Evolutionary conservation across 2,888 invertebrate genomes (phyloP).

Genomic region (Protophormia terraenovae): DNA sequence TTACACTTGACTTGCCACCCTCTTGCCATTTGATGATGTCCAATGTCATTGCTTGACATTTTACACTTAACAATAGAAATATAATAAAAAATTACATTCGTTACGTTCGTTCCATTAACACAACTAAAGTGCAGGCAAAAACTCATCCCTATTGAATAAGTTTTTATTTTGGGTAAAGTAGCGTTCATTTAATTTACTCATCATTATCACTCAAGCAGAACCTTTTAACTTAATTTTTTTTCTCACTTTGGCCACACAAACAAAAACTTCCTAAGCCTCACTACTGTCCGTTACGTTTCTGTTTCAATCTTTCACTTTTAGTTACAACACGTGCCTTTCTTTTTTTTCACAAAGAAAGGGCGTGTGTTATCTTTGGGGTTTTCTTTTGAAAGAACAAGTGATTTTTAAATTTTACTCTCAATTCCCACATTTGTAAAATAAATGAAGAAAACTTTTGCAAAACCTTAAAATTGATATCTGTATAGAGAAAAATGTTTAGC

Average conservation of each 20-base stretch:
- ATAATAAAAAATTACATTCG: slow-evolving; percentile 45
- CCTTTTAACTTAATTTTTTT: slow-evolving; percentile 44
- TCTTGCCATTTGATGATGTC: too few relatives aligned
- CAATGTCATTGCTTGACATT: slow-evolving; percentile 26
- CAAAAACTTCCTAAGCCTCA: too few relatives aligned
- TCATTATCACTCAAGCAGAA: slow-evolving; percentile 64
- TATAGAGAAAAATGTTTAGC: slow-evolving; percentile 12
- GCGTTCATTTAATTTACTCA: slow-evolving; percentile 56
- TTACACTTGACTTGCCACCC: slow-evolving; percentile 66
- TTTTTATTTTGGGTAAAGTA: neutral
- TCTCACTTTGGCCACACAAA: slow-evolving; percentile 17
- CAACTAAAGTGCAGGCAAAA: slow-evolving; percentile 33
- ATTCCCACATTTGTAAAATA: neutral
- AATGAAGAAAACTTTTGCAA: slow-evolving; percentile 15
- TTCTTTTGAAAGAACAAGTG: slow-evolving; percentile 53
- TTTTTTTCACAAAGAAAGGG: slow-evolving; percentile 15
- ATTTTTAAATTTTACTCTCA: slow-evolving; percentile 55
- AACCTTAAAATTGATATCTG: slow-evolving; percentile 64
- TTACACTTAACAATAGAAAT: slow-evolving; percentile 38
- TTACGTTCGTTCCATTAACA: slow-evolving; percentile 42
- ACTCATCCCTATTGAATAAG: slow-evolving; percentile 41
- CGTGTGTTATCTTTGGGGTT: slow-evolving; percentile 59
- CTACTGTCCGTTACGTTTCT: slow-evolving; percentile 51
- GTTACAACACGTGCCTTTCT: slow-evolving; percentile 56
- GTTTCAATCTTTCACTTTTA: slow-evolving; percentile 49